These are phyloP conservation scores for Lepidocolaptes lacrymiger DNA, from an alignment of 2,797 vertebrate species.

Conservation along the genomic window DNA sequence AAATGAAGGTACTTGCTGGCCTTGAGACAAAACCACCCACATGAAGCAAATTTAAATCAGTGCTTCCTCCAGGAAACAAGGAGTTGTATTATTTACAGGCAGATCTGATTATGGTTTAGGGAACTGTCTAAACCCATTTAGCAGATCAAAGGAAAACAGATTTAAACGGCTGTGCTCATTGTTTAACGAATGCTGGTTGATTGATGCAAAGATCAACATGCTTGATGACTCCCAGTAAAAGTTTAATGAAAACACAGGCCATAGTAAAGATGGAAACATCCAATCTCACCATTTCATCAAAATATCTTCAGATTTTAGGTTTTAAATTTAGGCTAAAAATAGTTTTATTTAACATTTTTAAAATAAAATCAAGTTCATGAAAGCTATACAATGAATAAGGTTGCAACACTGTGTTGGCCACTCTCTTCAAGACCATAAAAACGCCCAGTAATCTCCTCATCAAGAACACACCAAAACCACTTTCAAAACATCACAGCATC, in stretches of 20 bases:
- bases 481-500: not conserved
- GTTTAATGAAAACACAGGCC: not conserved
- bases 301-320: not conserved
- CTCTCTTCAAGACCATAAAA: not conserved
- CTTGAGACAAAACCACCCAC: conserved; percentile 45
- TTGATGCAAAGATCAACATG: not conserved
- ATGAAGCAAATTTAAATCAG: conserved; percentile 24
- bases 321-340: not conserved
- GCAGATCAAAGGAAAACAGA: not conserved
- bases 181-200: not conserved
- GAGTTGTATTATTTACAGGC: conserved; percentile 26
- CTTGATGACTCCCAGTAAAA: not conserved
- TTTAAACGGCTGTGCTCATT: not conserved
- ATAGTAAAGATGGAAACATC: not conserved
- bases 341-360: not conserved
- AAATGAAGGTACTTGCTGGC: conserved; percentile 24
- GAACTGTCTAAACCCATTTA: conserved; percentile 5
- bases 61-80: conserved; percentile 26
- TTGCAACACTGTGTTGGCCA: not conserved
- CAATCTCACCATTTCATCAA: not conserved
- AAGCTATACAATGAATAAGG: not conserved
- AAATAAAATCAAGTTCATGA: not conserved
- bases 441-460: not conserved
- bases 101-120: conserved; percentile 18
- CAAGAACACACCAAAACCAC: not conserved